phyloP scores from a whole-genome alignment of 2,888 invertebrate genomes.

The Synergus gifuensis region DNA sequence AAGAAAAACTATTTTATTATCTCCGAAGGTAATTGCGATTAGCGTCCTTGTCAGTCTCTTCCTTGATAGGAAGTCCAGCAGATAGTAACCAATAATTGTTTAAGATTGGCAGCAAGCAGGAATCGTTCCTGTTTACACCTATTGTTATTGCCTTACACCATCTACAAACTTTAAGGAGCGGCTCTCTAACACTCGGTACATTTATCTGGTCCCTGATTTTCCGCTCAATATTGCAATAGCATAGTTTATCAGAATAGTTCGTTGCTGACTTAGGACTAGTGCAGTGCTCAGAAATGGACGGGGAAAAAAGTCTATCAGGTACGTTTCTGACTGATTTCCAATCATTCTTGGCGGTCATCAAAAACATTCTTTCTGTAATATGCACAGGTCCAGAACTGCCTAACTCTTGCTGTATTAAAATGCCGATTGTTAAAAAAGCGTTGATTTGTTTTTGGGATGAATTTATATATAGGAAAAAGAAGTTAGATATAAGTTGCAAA shows the following conservation, averaged over 20 bases:
- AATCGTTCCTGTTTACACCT: slow-evolving; percentile 43
- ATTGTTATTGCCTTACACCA: slow-evolving; percentile 48
- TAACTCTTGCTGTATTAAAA: too few relatives aligned
- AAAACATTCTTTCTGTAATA: background rate
- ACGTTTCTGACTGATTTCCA: slow-evolving; percentile 41
- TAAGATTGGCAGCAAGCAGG: slow-evolving; percentile 48
- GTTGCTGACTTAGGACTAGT: slow-evolving; percentile 49
- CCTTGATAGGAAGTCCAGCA: slow-evolving; percentile 42
- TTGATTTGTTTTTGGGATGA: too few relatives aligned
- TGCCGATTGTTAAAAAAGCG: too few relatives aligned
- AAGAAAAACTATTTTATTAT: slow-evolving; percentile 25
- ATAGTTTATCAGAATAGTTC: slow-evolving; percentile 55
- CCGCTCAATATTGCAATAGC: slow-evolving; percentile 50
- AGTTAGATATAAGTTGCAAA: too few relatives aligned
- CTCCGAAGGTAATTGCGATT: slow-evolving; percentile 33
- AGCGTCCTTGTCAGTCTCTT: slow-evolving; percentile 50
- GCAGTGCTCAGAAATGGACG: slow-evolving; percentile 47
- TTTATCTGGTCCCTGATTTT: slow-evolving; percentile 51
- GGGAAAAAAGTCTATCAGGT: slow-evolving; percentile 44
- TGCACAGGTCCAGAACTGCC: too few relatives aligned
- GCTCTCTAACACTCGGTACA: slow-evolving; percentile 47
- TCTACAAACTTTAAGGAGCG: slow-evolving; percentile 51
- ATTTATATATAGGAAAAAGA: too few relatives aligned
- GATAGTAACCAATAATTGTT: slow-evolving; percentile 50
- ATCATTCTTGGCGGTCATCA: background rate